Percentiles rank a stretch among this genome's conserved stretches.
Conservation (phyloP, 2,113 vertebrate species). For the Turdus rufiventris region DNA sequence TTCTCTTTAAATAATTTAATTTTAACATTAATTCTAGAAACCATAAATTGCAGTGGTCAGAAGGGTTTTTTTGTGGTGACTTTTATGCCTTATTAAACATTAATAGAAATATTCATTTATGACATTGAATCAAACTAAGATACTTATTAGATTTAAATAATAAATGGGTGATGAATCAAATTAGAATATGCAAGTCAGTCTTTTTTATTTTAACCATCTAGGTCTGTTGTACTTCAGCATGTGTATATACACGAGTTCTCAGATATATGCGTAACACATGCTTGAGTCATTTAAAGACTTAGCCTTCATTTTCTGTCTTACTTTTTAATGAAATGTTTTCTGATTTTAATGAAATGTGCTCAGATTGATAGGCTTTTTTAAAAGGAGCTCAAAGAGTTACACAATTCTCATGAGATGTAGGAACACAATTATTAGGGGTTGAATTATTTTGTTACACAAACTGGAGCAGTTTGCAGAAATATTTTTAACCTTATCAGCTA, state of each 20-base stretch:
- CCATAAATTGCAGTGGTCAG: not conserved
- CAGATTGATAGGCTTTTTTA: not conserved
- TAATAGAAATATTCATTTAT: not conserved
- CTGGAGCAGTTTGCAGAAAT: not conserved
- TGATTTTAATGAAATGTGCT: not conserved
- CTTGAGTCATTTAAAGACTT: not conserved
- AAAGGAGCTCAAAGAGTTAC: not conserved
- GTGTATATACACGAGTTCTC: rapidly evolving
- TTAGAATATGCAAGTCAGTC: not conserved
- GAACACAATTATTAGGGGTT: not conserved
- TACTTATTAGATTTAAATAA: not conserved
- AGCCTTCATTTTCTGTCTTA: not conserved
- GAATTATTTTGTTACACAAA: not conserved
- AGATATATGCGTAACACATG: not conserved
- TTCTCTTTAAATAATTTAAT: not conserved
- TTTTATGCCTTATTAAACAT: not conserved
- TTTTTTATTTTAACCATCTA: not conserved
- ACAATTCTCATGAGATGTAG: not conserved
- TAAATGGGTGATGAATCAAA: not conserved
- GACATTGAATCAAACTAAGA: not conserved
- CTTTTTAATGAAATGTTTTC: not conserved
- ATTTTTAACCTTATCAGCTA: not conserved
- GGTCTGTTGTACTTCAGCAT: not conserved
- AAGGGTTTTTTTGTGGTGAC: not conserved
- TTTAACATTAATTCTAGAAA: not conserved